Percentiles rank a stretch among this genome's conserved stretches.
Conservation (phyloP, 2,113 vertebrate species). For the Alligator mississippiensis region DNA sequence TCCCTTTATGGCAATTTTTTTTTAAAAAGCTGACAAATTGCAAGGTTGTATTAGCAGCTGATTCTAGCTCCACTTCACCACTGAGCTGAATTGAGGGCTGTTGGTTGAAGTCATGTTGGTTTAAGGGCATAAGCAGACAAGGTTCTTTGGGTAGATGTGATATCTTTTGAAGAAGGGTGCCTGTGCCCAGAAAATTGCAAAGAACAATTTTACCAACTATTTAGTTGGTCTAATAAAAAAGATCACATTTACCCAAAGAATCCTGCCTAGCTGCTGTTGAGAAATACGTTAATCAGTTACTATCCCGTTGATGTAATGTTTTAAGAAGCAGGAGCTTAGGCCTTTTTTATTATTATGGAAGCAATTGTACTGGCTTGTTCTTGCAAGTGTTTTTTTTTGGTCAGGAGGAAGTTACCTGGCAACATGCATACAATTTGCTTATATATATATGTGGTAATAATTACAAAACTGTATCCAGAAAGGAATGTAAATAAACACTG, state of each 20-base stretch:
- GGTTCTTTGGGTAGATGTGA: too few species aligned
- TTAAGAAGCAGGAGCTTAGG: conserved; percentile 17
- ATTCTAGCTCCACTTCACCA: conserved; percentile 19
- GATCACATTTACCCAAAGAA: too few species aligned
- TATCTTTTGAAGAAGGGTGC: too few species aligned
- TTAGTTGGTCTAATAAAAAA: too few species aligned
- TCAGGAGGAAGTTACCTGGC: conserved; percentile 17
- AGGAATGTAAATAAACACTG: neutral
- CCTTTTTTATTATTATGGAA: conserved; percentile 2
- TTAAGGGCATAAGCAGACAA: too few species aligned
- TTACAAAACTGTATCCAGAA: conserved; percentile 6
- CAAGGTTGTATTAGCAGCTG: conserved; percentile 11
- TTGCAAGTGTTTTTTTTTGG: conserved; percentile 8
- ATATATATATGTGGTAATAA: neutral
- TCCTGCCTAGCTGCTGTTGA: neutral
- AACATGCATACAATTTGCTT: neutral
- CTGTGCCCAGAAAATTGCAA: too few species aligned
- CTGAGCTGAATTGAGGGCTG: conserved; percentile 10
- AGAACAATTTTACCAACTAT: too few species aligned
- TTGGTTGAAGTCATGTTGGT: too few species aligned
- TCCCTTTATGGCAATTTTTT: neutral
- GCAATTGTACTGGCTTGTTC: neutral
- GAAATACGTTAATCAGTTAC: neutral
- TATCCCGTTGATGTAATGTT: neutral
- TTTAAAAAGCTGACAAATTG: conserved; percentile 8